A percentile compares a stretch with the other conserved stretches of the same genome.
Conservation (phyloP, 2,888 invertebrate genomes). For the Epinotia nisella region DNA sequence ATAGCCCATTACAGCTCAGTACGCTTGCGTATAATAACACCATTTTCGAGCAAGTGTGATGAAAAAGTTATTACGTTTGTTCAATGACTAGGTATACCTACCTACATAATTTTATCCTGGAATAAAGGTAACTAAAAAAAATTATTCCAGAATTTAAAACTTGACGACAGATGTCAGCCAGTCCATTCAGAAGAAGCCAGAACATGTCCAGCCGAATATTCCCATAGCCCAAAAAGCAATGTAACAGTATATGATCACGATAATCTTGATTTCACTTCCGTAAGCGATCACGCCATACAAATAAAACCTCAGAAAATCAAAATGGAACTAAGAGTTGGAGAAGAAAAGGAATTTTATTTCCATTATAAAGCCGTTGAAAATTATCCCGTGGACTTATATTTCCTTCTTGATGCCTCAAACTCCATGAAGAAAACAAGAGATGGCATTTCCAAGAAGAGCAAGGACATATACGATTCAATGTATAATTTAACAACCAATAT, state of each 20-base stretch:
- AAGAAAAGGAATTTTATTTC: conserved; percentile 23
- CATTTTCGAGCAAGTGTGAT: no score
- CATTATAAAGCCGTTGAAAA: conserved; percentile 33
- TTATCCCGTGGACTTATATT: conserved; percentile 36
- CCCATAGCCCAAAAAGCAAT: conserved; percentile 14
- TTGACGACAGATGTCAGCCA: conserved; percentile 30
- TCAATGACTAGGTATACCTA: no score
- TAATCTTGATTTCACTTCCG: conserved; percentile 20
- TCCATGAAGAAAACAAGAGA: conserved; percentile 12
- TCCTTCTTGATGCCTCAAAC: conserved; percentile 27
- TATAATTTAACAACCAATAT: conserved; percentile 15
- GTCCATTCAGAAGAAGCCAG: background rate
- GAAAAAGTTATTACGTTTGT: no score
- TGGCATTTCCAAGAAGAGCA: conserved; percentile 6
- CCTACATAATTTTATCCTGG: no score
- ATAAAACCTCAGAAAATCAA: conserved; percentile 35
- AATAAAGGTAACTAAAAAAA: no score
- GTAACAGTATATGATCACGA: background rate
- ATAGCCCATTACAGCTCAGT: no score
- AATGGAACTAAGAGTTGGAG: conserved; percentile 32
- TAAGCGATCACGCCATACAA: conserved; percentile 19
- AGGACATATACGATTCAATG: conserved; percentile 30
- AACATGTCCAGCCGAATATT: conserved; percentile 8
- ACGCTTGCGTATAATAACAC: no score
- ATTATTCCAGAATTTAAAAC: conserved; percentile 18